phyloP scores from a whole-genome alignment of 2,888 invertebrate species.

The Polydrusus cervinus region DNA sequence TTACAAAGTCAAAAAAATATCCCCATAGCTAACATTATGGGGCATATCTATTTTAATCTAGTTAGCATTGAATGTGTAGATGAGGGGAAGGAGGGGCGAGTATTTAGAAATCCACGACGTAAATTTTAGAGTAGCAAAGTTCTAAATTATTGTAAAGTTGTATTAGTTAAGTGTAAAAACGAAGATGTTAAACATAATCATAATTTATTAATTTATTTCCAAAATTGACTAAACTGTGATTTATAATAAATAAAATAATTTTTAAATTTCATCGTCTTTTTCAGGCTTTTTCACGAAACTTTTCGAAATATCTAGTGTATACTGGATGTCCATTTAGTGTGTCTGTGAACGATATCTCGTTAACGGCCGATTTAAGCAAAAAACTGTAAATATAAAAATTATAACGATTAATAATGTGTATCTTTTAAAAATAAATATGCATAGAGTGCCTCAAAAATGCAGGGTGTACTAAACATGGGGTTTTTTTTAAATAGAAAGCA shows the following conservation, averaged over 20 bases:
- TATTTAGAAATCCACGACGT: conserved; percentile 57
- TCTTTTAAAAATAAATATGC: too few relatives aligned
- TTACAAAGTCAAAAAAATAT: conserved; percentile 78
- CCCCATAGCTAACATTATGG: conserved; percentile 84
- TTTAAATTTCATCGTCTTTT: too few relatives aligned
- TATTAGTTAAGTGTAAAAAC: conserved; percentile 17
- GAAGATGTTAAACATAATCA: conserved; percentile 7
- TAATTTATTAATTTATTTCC: conserved; percentile 46
- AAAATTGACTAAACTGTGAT: conserved; percentile 49
- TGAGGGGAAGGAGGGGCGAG: conserved; percentile 69
- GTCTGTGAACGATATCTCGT: too few relatives aligned
- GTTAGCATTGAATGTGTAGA: conserved; percentile 84
- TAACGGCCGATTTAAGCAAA: too few relatives aligned
- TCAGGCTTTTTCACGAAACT: too few relatives aligned
- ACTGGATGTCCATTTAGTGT: too few relatives aligned
- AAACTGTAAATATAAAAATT: too few relatives aligned
- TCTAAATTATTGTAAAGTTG: conserved; percentile 27
- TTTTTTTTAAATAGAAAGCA: too few relatives aligned
- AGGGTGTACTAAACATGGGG: too few relatives aligned
- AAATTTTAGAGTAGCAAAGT: conserved; percentile 57
- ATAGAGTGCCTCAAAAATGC: too few relatives aligned
- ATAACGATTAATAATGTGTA: too few relatives aligned
- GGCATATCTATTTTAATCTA: conserved; percentile 89
- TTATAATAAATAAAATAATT: conserved; percentile 29
- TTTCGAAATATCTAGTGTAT: too few relatives aligned